Evolutionary conservation across 1,140 invertebrate species (phyloP).

Genomic region (Sesamia nonagrioides): DNA sequence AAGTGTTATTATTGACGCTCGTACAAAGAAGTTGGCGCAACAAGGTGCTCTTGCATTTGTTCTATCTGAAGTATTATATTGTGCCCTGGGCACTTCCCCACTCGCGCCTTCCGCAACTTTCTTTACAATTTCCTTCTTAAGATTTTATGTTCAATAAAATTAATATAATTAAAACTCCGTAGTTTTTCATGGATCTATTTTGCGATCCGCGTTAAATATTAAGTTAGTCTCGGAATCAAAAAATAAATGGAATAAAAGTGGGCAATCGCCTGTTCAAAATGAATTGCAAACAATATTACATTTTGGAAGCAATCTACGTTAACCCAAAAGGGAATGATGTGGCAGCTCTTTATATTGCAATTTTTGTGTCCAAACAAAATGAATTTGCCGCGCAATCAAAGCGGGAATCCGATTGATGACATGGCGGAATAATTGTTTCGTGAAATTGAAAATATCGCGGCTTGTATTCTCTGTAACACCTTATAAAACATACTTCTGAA

Average conservation of each 20-base stretch:
- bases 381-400: slow-evolving; percentile 88
- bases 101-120: slow-evolving; percentile 72
- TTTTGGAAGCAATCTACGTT: slow-evolving; percentile 87
- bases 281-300: slow-evolving; percentile 87
- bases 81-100: slow-evolving; percentile 66
- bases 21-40: slow-evolving; percentile 67
- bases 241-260: slow-evolving; percentile 82
- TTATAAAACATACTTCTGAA: slow-evolving; percentile 67
- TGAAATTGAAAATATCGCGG: slow-evolving; percentile 87
- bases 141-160: slow-evolving; percentile 80
- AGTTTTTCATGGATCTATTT: slow-evolving; percentile 59
- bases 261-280: slow-evolving; percentile 84
- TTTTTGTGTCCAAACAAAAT: slow-evolving; percentile 88
- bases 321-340: slow-evolving; percentile 87
- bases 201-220: slow-evolving; percentile 65
- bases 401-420: slow-evolving; percentile 87
- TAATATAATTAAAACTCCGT: slow-evolving; percentile 69
- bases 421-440: slow-evolving; percentile 87
- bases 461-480: slow-evolving; percentile 76
- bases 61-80: slow-evolving; percentile 72
- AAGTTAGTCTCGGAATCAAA: slow-evolving; percentile 73
- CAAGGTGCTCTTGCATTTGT: slow-evolving; percentile 74
- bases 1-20: slow-evolving; percentile 71
- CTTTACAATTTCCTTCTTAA: slow-evolving; percentile 74
- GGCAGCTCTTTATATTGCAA: slow-evolving; percentile 88